Evolutionary conservation across 2,888 invertebrate species (phyloP).

Genomic region (Apotomis capreana): DNA sequence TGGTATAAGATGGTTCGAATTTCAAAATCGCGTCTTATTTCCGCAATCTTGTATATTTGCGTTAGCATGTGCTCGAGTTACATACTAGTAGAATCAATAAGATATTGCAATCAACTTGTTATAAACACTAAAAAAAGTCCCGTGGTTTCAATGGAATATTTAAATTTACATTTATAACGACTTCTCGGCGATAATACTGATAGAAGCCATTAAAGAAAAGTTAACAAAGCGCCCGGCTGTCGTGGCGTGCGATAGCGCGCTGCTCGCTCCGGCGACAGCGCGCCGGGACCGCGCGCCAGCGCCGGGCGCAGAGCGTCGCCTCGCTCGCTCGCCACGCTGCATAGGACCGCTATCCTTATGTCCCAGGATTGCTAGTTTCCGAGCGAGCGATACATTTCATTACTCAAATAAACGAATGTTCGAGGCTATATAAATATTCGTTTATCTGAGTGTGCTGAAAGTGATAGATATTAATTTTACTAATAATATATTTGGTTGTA

Average conservation of each 20-base stretch:
- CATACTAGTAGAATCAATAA: background rate
- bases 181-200: too few relatives aligned
- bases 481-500: conserved; percentile 43
- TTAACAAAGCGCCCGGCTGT: background rate
- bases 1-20: background rate
- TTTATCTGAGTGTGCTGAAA: too few relatives aligned
- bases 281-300: conserved; percentile 69
- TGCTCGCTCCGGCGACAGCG: conserved; percentile 42
- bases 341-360: conserved; percentile 93
- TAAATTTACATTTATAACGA: too few relatives aligned
- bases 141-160: too few relatives aligned
- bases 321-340: conserved; percentile 84
- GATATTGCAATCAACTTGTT: too few relatives aligned
- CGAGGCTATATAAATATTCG: too few relatives aligned
- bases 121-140: too few relatives aligned
- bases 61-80: background rate
- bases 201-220: background rate
- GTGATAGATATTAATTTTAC: too few relatives aligned
- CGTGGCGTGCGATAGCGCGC: conserved; percentile 53
- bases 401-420: background rate
- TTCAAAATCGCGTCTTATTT: background rate
- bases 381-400: conserved; percentile 72
- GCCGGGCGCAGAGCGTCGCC: conserved; percentile 83
- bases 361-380: conserved; percentile 86
- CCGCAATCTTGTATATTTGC: conserved; percentile 17